phyloP scores from a whole-genome alignment of 2,797 vertebrate genomes.

The Podargus strigoides region DNA sequence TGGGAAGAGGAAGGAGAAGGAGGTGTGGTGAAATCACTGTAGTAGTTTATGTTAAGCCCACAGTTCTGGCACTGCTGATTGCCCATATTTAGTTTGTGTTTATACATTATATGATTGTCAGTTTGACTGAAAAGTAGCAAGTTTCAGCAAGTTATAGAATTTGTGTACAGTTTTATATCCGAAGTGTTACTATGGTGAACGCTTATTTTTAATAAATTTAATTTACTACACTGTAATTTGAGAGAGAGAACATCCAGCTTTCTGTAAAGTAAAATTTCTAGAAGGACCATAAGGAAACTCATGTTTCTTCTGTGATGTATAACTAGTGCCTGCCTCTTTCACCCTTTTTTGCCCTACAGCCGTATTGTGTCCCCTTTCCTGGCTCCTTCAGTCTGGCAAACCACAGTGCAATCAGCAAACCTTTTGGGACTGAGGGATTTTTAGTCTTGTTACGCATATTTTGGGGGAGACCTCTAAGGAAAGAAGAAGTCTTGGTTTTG shows the following conservation, averaged over 20 bases:
- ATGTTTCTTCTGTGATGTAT: neutral
- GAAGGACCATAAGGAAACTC: neutral
- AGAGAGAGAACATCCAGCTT: neutral
- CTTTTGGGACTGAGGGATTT: neutral
- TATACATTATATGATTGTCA: neutral
- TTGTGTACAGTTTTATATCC: neutral
- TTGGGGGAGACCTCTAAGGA: neutral
- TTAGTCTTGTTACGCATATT: neutral
- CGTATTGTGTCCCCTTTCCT: neutral
- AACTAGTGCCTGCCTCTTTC: neutral
- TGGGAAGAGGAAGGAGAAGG: neutral
- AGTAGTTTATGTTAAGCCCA: neutral
- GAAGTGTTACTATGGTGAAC: neutral
- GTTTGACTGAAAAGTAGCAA: neutral
- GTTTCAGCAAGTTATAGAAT: neutral
- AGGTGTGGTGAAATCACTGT: rapidly evolving
- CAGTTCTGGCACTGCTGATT: neutral
- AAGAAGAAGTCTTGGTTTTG: neutral
- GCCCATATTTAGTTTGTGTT: neutral
- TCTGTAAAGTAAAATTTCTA: neutral
- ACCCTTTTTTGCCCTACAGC: neutral
- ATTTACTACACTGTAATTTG: neutral
- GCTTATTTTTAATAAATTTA: neutral
- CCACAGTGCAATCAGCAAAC: neutral
- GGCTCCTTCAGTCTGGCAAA: neutral